Conservation (phyloP, 2,797 vertebrate species). For the Columba guinea region DNA sequence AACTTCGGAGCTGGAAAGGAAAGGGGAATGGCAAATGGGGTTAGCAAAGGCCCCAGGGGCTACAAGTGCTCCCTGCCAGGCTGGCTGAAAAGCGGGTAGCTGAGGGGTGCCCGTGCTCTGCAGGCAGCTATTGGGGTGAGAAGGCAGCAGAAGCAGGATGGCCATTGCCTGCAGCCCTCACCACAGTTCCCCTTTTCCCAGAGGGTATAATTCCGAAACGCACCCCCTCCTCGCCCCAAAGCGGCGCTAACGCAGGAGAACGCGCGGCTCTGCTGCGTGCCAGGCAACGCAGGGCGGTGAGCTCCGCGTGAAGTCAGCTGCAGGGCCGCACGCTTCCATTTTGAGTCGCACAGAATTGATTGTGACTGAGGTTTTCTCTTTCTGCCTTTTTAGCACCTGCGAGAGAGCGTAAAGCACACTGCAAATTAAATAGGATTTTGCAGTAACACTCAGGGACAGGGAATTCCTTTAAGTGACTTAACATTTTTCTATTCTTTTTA, state of each 20-base stretch:
- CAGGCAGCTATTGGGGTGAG: not conserved
- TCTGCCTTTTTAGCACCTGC: not conserved
- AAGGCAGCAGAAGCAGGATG: not conserved
- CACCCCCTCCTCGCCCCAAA: not conserved
- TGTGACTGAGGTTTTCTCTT: not conserved
- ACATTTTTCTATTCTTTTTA: not conserved
- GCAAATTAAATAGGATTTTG: not conserved
- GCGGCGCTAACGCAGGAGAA: not conserved
- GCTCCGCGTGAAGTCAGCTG: rapidly evolving
- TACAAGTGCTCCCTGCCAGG: not conserved
- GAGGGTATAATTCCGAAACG: not conserved
- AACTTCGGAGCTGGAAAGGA: not conserved
- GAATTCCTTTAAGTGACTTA: conserved; percentile 12
- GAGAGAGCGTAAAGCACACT: not conserved
- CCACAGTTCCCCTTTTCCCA: not conserved
- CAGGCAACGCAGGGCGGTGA: not conserved
- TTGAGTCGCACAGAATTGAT: not conserved
- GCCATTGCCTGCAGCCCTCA: rapidly evolving
- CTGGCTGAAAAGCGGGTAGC: not conserved
- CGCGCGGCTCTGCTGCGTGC: not conserved
- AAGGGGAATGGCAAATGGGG: not conserved
- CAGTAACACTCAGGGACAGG: not conserved
- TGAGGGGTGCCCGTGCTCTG: not conserved
- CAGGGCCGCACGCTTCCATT: not conserved
- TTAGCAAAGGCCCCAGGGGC: not conserved